Conservation (phyloP, 2,888 invertebrate genomes). For the Tupiocoris notatus region DNA sequence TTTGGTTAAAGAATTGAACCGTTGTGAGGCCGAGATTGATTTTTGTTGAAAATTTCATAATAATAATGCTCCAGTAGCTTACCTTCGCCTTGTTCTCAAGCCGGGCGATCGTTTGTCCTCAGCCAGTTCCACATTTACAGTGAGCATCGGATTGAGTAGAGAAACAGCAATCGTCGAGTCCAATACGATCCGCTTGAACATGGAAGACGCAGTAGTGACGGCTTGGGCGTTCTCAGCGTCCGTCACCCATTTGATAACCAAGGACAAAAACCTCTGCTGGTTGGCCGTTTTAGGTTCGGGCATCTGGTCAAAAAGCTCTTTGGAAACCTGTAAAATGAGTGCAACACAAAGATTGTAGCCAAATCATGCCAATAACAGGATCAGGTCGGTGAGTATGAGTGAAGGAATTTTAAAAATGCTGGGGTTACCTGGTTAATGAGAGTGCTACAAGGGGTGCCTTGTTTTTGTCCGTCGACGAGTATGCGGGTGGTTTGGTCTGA, state of each 20-base stretch:
- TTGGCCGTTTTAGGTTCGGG: constrained; percentile 30
- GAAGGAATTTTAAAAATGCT: neutral
- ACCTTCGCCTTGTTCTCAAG: neutral
- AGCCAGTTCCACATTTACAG: constrained; percentile 31
- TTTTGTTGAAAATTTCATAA: too few species aligned
- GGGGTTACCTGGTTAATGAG: constrained; percentile 56
- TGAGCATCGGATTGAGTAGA: constrained; percentile 47
- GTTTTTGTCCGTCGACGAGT: constrained; percentile 50
- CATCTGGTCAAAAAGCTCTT: constrained; percentile 49
- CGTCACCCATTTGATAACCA: constrained; percentile 47
- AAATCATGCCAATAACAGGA: neutral
- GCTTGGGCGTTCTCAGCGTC: constrained; percentile 62
- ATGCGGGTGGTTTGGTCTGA: constrained; percentile 43
- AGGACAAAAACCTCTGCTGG: constrained; percentile 47
- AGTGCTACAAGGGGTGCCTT: constrained; percentile 55
- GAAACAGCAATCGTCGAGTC: constrained; percentile 60
- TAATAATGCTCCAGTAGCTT: too few species aligned
- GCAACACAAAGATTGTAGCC: too few species aligned
- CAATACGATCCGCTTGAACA: constrained; percentile 67
- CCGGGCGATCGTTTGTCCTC: constrained; percentile 1
- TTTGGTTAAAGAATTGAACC: neutral
- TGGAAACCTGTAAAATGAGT: constrained; percentile 49
- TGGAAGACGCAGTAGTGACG: constrained; percentile 61
- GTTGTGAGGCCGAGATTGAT: too few species aligned
- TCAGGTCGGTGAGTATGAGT: neutral